These are phyloP conservation scores for Drosophila eugracilis DNA, from an alignment of 1,140 invertebrate species.

Conservation along the genomic window DNA sequence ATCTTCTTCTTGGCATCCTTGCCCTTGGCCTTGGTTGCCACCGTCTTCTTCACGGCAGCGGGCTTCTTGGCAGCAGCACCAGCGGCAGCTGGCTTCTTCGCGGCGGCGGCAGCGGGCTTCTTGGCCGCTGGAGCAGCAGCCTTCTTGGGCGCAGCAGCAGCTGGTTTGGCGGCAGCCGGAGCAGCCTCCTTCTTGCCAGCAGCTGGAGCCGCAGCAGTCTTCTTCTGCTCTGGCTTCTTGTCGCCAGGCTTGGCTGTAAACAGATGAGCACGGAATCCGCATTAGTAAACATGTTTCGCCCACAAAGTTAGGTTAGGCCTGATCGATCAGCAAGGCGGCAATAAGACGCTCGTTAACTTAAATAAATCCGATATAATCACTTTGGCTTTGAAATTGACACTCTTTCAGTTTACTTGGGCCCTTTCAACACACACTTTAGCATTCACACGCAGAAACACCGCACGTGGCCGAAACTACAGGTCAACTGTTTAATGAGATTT, in stretches of 20 bases:
- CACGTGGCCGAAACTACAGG: conserved; percentile 63
- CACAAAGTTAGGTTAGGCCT: conserved; percentile 61
- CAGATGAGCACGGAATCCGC: conserved; percentile 18
- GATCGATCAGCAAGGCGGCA: conserved; percentile 44
- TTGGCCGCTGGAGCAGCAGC: conserved; percentile 82
- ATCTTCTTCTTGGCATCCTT: conserved; percentile 88
- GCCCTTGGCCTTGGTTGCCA: conserved; percentile 85
- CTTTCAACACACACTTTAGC: neutral
- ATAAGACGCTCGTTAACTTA: conserved; percentile 1
- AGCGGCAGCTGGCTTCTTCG: conserved; percentile 75
- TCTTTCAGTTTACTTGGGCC: conserved; percentile 2
- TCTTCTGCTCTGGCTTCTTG: conserved; percentile 84
- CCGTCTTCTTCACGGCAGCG: conserved; percentile 76
- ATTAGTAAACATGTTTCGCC: conserved; percentile 57
- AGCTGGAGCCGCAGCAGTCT: conserved; percentile 79
- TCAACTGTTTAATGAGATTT: conserved; percentile 29
- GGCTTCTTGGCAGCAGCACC: conserved; percentile 85
- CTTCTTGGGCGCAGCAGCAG: conserved; percentile 85
- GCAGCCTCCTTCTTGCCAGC: conserved; percentile 85
- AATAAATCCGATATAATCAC: neutral
- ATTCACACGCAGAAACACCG: conserved; percentile 44
- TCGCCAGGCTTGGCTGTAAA: conserved; percentile 82
- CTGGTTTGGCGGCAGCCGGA: conserved; percentile 85
- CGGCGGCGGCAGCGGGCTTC: conserved; percentile 64
- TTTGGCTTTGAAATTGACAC: neutral